Percentiles rank a stretch among this genome's conserved stretches.
These are phyloP conservation scores for Petromus typicus DNA, from an alignment of 2,113 vertebrate species.

Conservation along the genomic window DNA sequence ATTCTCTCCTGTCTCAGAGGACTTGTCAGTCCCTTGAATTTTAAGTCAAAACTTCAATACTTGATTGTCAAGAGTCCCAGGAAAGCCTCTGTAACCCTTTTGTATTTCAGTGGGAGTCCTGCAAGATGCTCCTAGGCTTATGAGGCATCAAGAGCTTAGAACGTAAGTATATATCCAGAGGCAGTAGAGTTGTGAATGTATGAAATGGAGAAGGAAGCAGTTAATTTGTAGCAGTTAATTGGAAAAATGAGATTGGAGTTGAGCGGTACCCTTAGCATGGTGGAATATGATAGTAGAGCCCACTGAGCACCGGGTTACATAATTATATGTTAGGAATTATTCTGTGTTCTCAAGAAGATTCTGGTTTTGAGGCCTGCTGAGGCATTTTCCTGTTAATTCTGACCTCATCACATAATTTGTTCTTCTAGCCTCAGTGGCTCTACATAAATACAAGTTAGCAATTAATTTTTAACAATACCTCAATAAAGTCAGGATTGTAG, in stretches of 20 bases:
- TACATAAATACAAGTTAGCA: not conserved
- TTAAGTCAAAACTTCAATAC: not conserved
- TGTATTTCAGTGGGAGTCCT: not conserved
- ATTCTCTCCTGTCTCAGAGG: not conserved
- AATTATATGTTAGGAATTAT: not conserved
- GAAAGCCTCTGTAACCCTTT: not conserved
- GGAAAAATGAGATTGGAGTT: not conserved
- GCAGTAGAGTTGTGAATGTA: not conserved
- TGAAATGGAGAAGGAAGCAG: not conserved
- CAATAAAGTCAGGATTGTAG: slow-evolving; percentile 26
- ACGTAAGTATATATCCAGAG: fast-evolving
- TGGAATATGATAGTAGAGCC: not conserved
- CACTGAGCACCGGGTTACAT: not conserved
- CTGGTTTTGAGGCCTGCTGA: not conserved
- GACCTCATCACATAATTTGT: not conserved
- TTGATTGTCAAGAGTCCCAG: not conserved
- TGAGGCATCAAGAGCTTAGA: not conserved
- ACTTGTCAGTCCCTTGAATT: not conserved
- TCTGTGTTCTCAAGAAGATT: not conserved
- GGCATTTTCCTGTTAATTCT: not conserved
- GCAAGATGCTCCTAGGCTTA: not conserved
- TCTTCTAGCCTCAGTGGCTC: not conserved
- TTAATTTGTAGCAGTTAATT: not conserved
- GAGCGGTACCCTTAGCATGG: not conserved
- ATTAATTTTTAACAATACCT: not conserved